These are phyloP conservation scores for Corvus moneduloides DNA, from an alignment of 2,113 vertebrate species.

Conservation along the genomic window DNA sequence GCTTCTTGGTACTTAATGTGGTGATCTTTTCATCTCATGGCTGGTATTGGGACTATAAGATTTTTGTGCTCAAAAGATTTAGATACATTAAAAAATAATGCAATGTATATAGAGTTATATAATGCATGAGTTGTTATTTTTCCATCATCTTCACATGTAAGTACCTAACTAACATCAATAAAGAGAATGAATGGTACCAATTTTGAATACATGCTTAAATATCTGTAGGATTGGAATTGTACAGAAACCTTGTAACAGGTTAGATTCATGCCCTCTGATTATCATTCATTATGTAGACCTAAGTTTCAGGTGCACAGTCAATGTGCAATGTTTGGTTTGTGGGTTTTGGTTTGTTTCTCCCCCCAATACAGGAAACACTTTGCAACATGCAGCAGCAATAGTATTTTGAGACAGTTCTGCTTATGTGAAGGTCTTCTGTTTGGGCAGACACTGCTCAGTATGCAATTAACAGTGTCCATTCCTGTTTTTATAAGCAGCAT, in stretches of 20 bases:
- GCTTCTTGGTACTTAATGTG: neutral
- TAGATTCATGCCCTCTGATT: neutral
- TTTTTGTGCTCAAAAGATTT: neutral
- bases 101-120: neutral
- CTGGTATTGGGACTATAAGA: neutral
- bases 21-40: neutral
- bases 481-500: neutral
- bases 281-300: neutral
- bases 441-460: neutral
- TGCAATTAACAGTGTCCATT: conserved; percentile 40
- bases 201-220: neutral
- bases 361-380: neutral
- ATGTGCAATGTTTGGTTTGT: neutral
- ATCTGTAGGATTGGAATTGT: neutral
- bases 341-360: neutral
- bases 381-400: neutral
- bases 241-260: neutral
- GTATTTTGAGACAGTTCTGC: neutral
- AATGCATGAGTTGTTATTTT: neutral
- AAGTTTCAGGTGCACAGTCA: neutral
- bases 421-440: neutral
- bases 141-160: neutral
- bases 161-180: neutral
- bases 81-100: neutral
- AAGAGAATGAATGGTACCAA: neutral